phyloP scores from a whole-genome alignment of 2,888 invertebrate species.

The Gymnosoma rotundatum region DNA sequence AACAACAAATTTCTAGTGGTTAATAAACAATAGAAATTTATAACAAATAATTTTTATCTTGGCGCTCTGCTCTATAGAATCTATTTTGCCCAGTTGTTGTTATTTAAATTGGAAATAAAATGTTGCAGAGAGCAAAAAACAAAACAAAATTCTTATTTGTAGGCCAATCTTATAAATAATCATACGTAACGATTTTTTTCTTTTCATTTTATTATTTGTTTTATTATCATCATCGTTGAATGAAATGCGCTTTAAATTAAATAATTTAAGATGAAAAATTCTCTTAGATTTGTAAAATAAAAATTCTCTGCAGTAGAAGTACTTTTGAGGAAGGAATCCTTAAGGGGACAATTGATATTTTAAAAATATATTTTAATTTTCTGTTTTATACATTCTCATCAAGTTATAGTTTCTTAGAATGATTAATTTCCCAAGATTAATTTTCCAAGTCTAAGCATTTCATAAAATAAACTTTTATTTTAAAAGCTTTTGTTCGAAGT shows the following conservation, averaged over 20 bases:
- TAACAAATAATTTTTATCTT: not conserved
- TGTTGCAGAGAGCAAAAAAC: not conserved
- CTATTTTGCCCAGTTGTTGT: not conserved
- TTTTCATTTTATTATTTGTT: slow-evolving; percentile 19
- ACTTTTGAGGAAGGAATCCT: slow-evolving; percentile 5
- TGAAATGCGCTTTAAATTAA: slow-evolving; percentile 51
- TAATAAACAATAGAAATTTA: slow-evolving; percentile 43
- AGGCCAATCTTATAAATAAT: slow-evolving; percentile 37
- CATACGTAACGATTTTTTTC: slow-evolving; percentile 10
- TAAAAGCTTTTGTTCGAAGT: too few species aligned
- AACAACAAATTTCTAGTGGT: slow-evolving; percentile 15
- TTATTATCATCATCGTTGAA: slow-evolving; percentile 23
- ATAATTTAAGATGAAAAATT: slow-evolving; percentile 28
- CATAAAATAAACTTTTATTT: too few species aligned
- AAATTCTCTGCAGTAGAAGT: not conserved
- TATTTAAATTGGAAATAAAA: not conserved
- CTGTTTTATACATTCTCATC: too few species aligned
- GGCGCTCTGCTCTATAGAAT: slow-evolving; percentile 11
- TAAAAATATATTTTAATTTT: not conserved
- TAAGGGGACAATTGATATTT: not conserved
- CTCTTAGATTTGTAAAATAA: not conserved
- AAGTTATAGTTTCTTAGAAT: too few species aligned
- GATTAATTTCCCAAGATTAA: too few species aligned
- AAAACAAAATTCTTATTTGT: slow-evolving; percentile 21
- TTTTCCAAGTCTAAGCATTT: too few species aligned